Conservation (phyloP, 2,888 invertebrate genomes). For the Agapetus fuscipes region DNA sequence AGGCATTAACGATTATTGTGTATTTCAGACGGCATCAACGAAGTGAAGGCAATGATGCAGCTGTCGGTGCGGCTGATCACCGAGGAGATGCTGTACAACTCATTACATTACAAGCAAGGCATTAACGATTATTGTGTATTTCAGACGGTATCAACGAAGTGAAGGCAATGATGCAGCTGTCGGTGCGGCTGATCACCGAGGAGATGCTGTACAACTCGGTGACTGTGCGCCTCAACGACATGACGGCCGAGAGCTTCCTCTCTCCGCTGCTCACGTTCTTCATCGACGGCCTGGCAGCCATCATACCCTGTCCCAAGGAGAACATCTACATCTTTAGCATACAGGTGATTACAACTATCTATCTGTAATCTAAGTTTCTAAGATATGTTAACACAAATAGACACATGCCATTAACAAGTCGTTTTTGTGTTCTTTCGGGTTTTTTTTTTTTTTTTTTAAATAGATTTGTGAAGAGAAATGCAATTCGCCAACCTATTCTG, state of each 20-base stretch:
- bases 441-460: too few species aligned
- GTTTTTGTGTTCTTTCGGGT: too few species aligned
- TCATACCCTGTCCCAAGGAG: conserved; percentile 85
- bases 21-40: conserved; percentile 78
- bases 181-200: conserved; percentile 84
- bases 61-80: conserved; percentile 84
- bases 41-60: conserved; percentile 87
- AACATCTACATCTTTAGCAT: conserved; percentile 89
- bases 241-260: conserved; percentile 87
- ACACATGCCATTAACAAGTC: too few species aligned
- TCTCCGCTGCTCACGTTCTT: conserved; percentile 83
- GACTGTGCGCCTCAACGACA: conserved; percentile 83
- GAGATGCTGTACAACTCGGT: conserved; percentile 93
- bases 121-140: conserved; percentile 19
- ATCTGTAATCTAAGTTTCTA: conserved; percentile 3
- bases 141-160: conserved; percentile 88
- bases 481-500: too few species aligned
- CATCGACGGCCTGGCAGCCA: conserved; percentile 81
- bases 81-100: conserved; percentile 67
- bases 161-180: conserved; percentile 84
- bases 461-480: too few species aligned
- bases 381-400: too few species aligned
- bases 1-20: conserved; percentile 5
- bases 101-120: neutral
- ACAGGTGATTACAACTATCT: conserved; percentile 55